Evolutionary conservation across 2,113 vertebrate genomes (phyloP), one percentile per base, ranked within the genome.

Genomic region (Ornithorhynchus anatinus): DNA sequence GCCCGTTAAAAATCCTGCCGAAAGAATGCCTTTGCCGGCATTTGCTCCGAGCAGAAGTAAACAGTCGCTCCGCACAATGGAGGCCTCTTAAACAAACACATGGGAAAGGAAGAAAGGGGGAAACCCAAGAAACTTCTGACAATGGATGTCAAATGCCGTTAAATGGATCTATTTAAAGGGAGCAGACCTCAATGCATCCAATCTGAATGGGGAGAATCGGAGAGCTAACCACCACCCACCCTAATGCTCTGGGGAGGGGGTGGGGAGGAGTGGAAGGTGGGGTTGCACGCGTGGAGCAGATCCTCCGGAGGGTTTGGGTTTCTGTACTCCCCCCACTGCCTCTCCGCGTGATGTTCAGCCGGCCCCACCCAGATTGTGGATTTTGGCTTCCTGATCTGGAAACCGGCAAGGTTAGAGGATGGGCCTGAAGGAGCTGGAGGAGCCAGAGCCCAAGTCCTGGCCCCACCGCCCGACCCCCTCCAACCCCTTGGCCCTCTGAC

Each of bases 11-110:
- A 82, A 70, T 60, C 69, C 72, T 59, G 33, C 59, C 86, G 86
- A 87, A 69, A 88, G 88, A 79, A 85, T 81, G 79, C 75, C 78
- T 88, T 88, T 84, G 54, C 74, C n/a, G n/a, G n/a, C n/a, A n/a
- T n/a, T n/a, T n/a, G n/a, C n/a, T 78, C 78, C 70, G 61, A 88
- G 66, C 74, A 84, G 86, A 89, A 83, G 89, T 86, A 92, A 91
- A 92, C 89, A 89, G 71, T 80, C 87, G 91, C 91, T 91, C 92
- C 91, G 88, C 91, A 89, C 86, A 88, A 84, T 81, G 83, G 85
- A 90, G 92, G 89, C 71, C 86, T 87, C 86, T 92, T 93, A 92
- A 91, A 93, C 85, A 90, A 90, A 92, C 91, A 92, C 79, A 85
- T 38, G 88, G 81, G 90, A 83, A 85, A 81, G 77, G 85, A 89